Base-by-base conservation (phyloP, 2,797 vertebrate species). In the Potorous gilbertii region DNA sequence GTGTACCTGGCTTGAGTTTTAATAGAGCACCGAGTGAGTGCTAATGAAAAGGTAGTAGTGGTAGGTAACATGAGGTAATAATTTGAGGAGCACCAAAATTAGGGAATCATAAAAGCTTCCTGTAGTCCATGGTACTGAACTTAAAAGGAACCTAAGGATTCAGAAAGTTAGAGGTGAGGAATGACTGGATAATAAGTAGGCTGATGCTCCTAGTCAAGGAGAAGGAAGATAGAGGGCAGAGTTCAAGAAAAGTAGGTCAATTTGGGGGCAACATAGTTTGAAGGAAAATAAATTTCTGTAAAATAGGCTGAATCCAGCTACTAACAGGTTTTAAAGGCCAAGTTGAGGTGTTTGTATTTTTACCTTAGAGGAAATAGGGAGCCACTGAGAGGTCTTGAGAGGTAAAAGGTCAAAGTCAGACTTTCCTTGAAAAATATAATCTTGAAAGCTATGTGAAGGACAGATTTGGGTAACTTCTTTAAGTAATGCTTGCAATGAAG, bases 391-490 rank as follows among this genome's bases (percentile, higher is more conserved):
- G 40, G 50, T 50, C 74, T 46, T 87, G 14, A 74, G 74, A 50
- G 40, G 40, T 46, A 10, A 87, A 50, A 50, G 10, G 40, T 46
- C 9, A 50, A 87, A 87, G 40, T 27, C 40, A 50, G 24, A 50
- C 40, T 50, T 87, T 50, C 21, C 40, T 87, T 87, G 46, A 87
- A 50, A 87, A 87, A 87, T 27, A 46, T 27, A 50, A 87, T 87
- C 40, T 50, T 87, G 40, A 87, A 0, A 87, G 74, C 40, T 87
- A 24, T 50, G 74, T 27, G 10, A 10, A 50, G 40, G 74, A 87
- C 40, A 34, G 74, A 87, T 87, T 50, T 87, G 40, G 74, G 9
- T 50, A 5, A 93, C 62, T 96, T 93, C 93, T 31, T 90, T 56
- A 87, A 91, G 4, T 94, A 92, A 92, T 56, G 55, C 5, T 52